Percentiles rank a stretch among this genome's conserved stretches.
These are phyloP conservation scores for Aplysina aerophoba DNA, from an alignment of 37 sponge, comb jelly and placozoan genomes.

Conservation along the genomic window DNA sequence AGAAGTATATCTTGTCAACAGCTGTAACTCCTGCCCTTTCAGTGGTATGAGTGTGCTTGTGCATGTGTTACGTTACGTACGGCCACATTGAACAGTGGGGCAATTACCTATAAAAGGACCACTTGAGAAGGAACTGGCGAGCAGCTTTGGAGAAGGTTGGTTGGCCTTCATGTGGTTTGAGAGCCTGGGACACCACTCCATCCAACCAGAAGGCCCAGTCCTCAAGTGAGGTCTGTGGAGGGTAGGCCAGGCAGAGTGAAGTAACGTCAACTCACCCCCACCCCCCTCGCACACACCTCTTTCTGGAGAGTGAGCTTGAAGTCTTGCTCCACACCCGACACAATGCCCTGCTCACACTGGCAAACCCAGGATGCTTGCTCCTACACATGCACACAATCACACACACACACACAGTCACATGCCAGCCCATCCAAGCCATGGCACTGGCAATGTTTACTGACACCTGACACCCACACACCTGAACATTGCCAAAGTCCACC, in stretches of 20 bases:
- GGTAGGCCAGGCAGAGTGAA: not conserved
- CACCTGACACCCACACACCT: conserved; percentile 56
- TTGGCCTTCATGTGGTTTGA: conserved; percentile 67
- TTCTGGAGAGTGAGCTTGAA: conserved; percentile 94
- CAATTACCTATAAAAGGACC: conserved; percentile 98
- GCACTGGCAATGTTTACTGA: no score
- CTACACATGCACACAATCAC: conserved; percentile 45
- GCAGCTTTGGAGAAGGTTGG: conserved; percentile 84
- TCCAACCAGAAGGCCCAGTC: conserved; percentile 96
- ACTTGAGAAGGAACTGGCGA: conserved; percentile 95
- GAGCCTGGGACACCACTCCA: conserved; percentile 77
- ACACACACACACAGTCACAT: no score
- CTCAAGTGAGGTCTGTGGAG: conserved; percentile 74
- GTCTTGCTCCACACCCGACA: conserved; percentile 83
- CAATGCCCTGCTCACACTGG: conserved; percentile 93
- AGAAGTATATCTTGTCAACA: not conserved
- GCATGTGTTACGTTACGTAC: not conserved
- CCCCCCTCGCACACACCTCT: conserved; percentile 46
- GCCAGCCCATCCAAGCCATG: no score
- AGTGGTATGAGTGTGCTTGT: not conserved
- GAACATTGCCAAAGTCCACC: conserved; percentile 97
- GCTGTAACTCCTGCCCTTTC: not conserved
- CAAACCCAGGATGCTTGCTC: conserved; percentile 99
- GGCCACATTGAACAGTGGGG: no score
- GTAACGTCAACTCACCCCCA: not conserved